Evolutionary conservation across 64 coral and sea anemone species (phyloP).

Genomic region (Astreopora myriophthalma): DNA sequence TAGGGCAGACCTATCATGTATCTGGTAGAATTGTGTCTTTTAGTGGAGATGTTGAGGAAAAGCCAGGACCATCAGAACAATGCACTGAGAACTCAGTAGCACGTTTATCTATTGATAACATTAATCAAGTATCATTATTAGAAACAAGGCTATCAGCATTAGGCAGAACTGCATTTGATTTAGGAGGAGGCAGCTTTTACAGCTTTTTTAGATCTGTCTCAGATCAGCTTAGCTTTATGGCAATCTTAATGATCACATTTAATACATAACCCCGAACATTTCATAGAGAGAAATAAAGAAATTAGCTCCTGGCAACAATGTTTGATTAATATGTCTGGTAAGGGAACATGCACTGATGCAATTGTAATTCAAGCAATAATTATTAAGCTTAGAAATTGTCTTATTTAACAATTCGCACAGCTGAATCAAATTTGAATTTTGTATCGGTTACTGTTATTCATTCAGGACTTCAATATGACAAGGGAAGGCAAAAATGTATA

Average conservation of each 20-base stretch:
- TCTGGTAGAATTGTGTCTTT: constrained; percentile 16
- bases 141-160: constrained; percentile 46
- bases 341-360: constrained; percentile 59
- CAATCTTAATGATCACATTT: constrained; percentile 27
- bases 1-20: neutral
- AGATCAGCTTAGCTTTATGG: constrained; percentile 61
- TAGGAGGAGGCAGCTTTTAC: constrained; percentile 44
- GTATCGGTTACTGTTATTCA: constrained; percentile 44
- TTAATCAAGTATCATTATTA: constrained; percentile 52
- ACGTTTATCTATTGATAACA: neutral
- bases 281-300: constrained; percentile 64
- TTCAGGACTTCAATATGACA: neutral
- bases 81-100: neutral
- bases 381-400: too few relatives aligned
- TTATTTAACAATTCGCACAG: too few relatives aligned
- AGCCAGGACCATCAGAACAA: constrained; percentile 59
- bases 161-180: constrained; percentile 31
- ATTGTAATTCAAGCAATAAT: constrained; percentile 65
- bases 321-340: constrained; percentile 59
- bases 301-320: constrained; percentile 36
- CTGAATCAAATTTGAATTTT: constrained; percentile 38
- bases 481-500: neutral
- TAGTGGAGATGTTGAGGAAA: constrained; percentile 76
- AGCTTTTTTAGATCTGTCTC: constrained; percentile 64
- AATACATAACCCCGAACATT: constrained; percentile 44